Evolutionary conservation across 2,797 vertebrate species (phyloP), one percentile per base, ranked within the genome.

Genomic region (Tadarida brasiliensis): DNA sequence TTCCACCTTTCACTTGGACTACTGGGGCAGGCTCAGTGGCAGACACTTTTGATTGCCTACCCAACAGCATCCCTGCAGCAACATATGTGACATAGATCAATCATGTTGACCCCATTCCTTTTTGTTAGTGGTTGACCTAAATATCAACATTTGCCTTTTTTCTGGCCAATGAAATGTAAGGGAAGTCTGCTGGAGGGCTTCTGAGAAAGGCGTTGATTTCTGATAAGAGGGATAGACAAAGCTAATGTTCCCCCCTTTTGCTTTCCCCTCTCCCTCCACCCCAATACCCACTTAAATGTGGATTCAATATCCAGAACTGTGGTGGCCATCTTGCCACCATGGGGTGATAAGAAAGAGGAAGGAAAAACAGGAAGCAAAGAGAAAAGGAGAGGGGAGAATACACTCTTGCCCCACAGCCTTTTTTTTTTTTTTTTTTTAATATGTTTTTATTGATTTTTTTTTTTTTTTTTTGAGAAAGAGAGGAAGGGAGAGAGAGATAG

Each of bases 171-270:
- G 54, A 86, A 33, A 70, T 28, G 39, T 65, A 44, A 78, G 15
- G 17, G 11, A 90, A 39, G 5, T 39, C 33, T 70, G 9, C 30
- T n/a, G 30, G 26, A 5, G 30, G n/a, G 19, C 7, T n/a, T 87
- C 51, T 17, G 56, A 14, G 5, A 86, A 76, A 59, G 22, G 24
- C 10, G 88, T 10, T 68, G 4, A 57, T n/a, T 85, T 90, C 68
- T 74, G 56, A 49, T 39, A 33, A 76, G 84, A 67, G 28, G 30
- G 7, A 47, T 10, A 83, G 73, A 91, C 3, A 70, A n/a, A 39
- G 16, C 7, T 44, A 78, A 11, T 9, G 11, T 17, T 33, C 19
- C 14, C 1, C 24, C 0, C 0, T 16, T 16, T 61, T 7, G 4
- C 9, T 2, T 73, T 28, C 19, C 39, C 15, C 44, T 39, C 39